A percentile compares a stretch with the other conserved stretches of the same genome.
phyloP scores from a whole-genome alignment of 2,888 invertebrate genomes.

The Cyrtodaria siliqua region DNA sequence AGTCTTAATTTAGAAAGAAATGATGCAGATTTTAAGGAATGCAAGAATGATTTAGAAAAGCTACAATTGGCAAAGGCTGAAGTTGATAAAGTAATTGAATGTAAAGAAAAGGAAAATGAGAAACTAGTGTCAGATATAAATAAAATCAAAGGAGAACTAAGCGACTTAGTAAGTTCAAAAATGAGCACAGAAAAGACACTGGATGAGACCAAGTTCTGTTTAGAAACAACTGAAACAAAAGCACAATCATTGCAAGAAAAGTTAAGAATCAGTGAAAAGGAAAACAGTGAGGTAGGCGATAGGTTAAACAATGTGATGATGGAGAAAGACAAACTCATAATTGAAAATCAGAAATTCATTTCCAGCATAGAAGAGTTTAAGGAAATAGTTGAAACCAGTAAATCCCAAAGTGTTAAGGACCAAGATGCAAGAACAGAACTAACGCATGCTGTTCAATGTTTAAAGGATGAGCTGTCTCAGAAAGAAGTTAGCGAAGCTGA shows the following conservation, averaged over 20 bases:
- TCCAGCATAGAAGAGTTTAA: background rate
- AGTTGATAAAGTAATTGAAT: slow-evolving; percentile 46
- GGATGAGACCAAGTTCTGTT: slow-evolving; percentile 39
- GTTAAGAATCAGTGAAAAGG: slow-evolving; percentile 33
- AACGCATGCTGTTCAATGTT: background rate
- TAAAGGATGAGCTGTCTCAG: slow-evolving; percentile 23
- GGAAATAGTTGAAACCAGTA: background rate
- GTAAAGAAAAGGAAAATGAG: slow-evolving; percentile 39
- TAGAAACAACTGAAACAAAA: slow-evolving; percentile 44
- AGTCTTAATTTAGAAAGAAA: slow-evolving; percentile 15
- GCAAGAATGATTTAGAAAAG: slow-evolving; percentile 22
- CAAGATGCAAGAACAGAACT: background rate
- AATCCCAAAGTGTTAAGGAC: background rate
- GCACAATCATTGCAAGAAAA: slow-evolving; percentile 36
- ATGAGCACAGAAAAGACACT: slow-evolving; percentile 3
- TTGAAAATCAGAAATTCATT: slow-evolving; percentile 8
- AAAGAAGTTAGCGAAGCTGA: slow-evolving; percentile 17
- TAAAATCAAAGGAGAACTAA: slow-evolving; percentile 15
- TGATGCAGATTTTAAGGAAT: slow-evolving; percentile 7
- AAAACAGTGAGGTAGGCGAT: slow-evolving; percentile 36
- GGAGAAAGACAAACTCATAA: slow-evolving; percentile 28
- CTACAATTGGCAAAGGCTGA: slow-evolving; percentile 35
- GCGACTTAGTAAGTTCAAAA: background rate
- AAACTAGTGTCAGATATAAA: slow-evolving; percentile 46
- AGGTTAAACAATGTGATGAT: slow-evolving; percentile 20